Evolutionary conservation across 2,888 invertebrate species (phyloP), one percentile per base, ranked within the genome.

Genomic region (Amphimallon solstitiale): DNA sequence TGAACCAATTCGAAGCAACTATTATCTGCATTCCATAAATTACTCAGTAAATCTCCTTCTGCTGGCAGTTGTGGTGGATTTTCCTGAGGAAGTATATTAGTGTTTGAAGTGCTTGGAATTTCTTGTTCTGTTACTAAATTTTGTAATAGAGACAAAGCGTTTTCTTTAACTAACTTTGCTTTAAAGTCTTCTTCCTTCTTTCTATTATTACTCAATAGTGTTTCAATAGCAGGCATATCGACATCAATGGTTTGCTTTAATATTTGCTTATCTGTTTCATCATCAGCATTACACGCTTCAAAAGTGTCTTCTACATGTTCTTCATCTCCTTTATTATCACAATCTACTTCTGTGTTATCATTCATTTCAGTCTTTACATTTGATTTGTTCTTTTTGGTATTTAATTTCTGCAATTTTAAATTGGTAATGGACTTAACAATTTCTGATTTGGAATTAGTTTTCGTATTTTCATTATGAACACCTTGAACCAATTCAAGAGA

Each of bases 41-140:
- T 76, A 34, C 70, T 66, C 4, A 72, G 67, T 17, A 72, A 70
- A 66, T 78, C 77, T 67, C 80, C 71, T 17, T 74, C 70, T n/a
- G 54, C 68, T 0, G 85, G 84, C 68, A 86, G 81, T 73, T 84
- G 83, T 0, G 85, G 73, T 9, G n/a, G n/a, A n/a, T n/a, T n/a
- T n/a, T n/a, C n/a, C n/a, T n/a, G n/a, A n/a, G n/a, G n/a, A n/a
- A n/a, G n/a, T n/a, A n/a, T n/a, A n/a, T n/a, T n/a, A n/a, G n/a
- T n/a, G n/a, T n/a, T n/a, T n/a, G n/a, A n/a, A n/a, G n/a, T n/a
- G n/a, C n/a, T n/a, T n/a, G n/a, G n/a, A n/a, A n/a, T 40, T 48
- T 65, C 48, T 46, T 69, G 45, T 46, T 49, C 59, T 37, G 60
- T 35, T 14, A 64, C 34, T 38, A 68, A 19, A n/a, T 46, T 43